Evolutionary conservation across 2,888 invertebrate genomes (phyloP).

Genomic region (Pseudolycoriella hygida): DNA sequence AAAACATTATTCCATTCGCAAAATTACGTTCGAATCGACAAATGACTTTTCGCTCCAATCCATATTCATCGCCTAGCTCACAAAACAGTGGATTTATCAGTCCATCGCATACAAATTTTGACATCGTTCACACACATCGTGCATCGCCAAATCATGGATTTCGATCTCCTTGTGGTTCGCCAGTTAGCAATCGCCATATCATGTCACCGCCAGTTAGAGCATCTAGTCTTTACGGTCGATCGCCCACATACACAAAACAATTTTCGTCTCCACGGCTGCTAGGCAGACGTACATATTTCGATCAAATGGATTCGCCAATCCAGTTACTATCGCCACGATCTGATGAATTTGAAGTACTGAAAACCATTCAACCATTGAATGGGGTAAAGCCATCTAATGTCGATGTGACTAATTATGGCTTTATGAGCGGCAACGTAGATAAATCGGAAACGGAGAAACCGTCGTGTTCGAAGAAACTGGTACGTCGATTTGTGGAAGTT

Average conservation of each 20-base stretch:
- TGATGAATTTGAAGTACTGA: constrained; percentile 20
- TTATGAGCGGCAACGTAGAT: not conserved
- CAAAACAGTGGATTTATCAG: constrained; percentile 1
- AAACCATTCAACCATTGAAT: constrained; percentile 2
- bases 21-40: constrained; percentile 13
- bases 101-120: constrained; percentile 11
- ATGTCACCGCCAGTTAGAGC: constrained; percentile 12
- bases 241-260: constrained; percentile 12
- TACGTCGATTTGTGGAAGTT: constrained; percentile 27
- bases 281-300: not conserved
- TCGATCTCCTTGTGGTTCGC: constrained; percentile 28
- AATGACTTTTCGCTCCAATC: constrained; percentile 11
- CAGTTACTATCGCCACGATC: constrained; percentile 25
- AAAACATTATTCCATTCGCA: constrained; percentile 37
- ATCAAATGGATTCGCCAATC: not conserved
- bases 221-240: constrained; percentile 5
- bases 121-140: constrained; percentile 15
- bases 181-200: constrained; percentile 13
- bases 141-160: constrained; percentile 22
- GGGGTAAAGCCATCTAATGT: constrained; percentile 5
- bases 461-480: constrained; percentile 18
- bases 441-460: constrained; percentile 3
- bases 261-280: constrained; percentile 25
- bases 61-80: not conserved
- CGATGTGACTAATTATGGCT: constrained; percentile 1